Percentiles rank a stretch among this genome's conserved stretches.
These are phyloP conservation scores for Deladenus siricidicola DNA, from an alignment of 2,888 invertebrate genomes.

Conservation along the genomic window DNA sequence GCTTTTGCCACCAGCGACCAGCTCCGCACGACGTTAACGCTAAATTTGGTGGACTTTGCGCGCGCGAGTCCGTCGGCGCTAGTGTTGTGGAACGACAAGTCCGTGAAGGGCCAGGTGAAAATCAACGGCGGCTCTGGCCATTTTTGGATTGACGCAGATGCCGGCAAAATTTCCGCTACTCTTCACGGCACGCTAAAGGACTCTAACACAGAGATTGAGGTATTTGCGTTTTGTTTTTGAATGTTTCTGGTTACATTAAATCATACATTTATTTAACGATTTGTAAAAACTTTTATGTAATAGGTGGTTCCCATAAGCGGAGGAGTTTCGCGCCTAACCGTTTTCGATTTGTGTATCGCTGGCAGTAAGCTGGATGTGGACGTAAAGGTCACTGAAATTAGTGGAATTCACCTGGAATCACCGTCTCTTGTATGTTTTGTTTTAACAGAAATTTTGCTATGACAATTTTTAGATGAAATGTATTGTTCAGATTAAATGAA, in stretches of 20 bases:
- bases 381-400: conserved; percentile 38
- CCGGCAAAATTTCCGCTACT: not conserved
- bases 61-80: conserved; percentile 8
- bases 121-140: conserved; percentile 45
- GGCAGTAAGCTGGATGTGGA: conserved; percentile 27
- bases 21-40: conserved; percentile 11
- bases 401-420: conserved; percentile 31
- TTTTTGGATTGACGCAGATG: conserved; percentile 28
- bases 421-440: too few species aligned
- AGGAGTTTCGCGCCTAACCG: conserved; percentile 27
- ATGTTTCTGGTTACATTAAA: not conserved
- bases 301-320: conserved; percentile 23
- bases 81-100: conserved; percentile 40
- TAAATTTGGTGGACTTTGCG: conserved; percentile 26
- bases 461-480: too few species aligned
- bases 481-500: too few species aligned
- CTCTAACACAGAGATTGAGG: conserved; percentile 2
- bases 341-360: conserved; percentile 37
- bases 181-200: conserved; percentile 1
- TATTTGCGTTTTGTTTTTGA: not conserved
- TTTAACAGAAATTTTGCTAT: too few species aligned
- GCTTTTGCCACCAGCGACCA: not conserved
- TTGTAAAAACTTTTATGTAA: too few species aligned
- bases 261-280: too few species aligned
- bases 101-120: conserved; percentile 20